Base-by-base conservation (phyloP, 2,113 vertebrate species). In the Mesitornis unicolor region DNA sequence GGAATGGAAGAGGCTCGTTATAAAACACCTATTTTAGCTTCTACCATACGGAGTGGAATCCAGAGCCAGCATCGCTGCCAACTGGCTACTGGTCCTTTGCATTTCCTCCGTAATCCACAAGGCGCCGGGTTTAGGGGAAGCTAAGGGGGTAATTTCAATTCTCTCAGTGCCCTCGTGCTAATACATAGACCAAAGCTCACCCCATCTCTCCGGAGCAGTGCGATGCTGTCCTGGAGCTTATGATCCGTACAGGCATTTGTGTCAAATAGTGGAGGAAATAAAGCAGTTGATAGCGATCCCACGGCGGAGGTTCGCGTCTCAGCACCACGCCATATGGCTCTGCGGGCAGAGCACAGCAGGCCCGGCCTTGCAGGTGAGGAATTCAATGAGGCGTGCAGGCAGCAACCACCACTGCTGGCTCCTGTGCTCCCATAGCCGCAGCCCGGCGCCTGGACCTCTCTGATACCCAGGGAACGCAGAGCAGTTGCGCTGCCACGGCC, bases 121-220 rank as follows among this genome's bases (percentile, higher is more conserved):
- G 35, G 76, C 19, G 1, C 54, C 67, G 80, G 68, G 56, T 71
- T 86, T 57, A 63, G 9, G 42, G 74, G 21, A 51, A 67, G 31
- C 50, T 75, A 45, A 91, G 79, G 57, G 56, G 40, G 13, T 36
- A 50, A 57, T 50, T 51, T 84, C 77, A 47, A 7, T 35, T 78
- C 51, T 59, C 85, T 83, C 25, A 0, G 28, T 84, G 64, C 87
- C 80, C 42, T 71, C 48, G 36, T 31, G 11, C 60, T 90, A 91
- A 45, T 3, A 48, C 47, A 18, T 8, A 36, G n/a, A 84, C 12
- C 16, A 47, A 13, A 9, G 35, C 33, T 81, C 35, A 65, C 45
- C 7, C 12, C 4, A 0, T 29, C 60, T 74, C 42, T 33, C 42
- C 0, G 0, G 19, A 89, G 86, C 50, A 21, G 45, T 22, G 45